Evolutionary conservation across 2,797 vertebrate species (phyloP).

Genomic region (Pristis pectinata): DNA sequence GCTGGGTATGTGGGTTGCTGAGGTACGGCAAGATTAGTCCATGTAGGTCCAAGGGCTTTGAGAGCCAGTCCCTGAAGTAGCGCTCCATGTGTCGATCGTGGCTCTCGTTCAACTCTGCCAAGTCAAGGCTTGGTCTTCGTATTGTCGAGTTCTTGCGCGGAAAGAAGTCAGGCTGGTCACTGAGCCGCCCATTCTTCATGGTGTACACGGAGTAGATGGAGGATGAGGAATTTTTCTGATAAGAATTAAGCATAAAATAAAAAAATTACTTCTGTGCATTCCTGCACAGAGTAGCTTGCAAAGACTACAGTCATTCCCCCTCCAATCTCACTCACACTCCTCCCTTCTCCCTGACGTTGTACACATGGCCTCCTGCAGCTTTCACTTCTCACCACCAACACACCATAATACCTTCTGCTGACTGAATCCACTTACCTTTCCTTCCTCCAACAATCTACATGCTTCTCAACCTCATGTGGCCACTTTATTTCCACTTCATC

Average conservation of each 20-base stretch:
- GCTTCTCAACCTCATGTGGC: background rate
- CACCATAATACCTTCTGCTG: background rate
- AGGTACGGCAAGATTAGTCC: constrained; percentile 73
- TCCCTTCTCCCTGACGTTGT: background rate
- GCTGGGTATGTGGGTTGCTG: constrained; percentile 70
- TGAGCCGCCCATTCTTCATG: constrained; percentile 68
- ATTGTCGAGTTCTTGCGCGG: constrained; percentile 76
- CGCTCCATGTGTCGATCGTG: constrained; percentile 65
- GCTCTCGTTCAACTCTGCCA: constrained; percentile 54
- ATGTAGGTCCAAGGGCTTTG: constrained; percentile 73
- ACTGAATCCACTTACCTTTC: background rate
- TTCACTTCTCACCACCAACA: background rate
- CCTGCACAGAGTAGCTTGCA: background rate
- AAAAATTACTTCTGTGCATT: background rate
- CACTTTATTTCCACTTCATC: background rate
- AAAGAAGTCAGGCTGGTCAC: constrained; percentile 58
- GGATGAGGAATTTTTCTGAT: constrained; percentile 82
- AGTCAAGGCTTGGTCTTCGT: constrained; percentile 65
- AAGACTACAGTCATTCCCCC: background rate
- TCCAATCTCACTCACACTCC: background rate
- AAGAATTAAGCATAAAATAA: constrained; percentile 34
- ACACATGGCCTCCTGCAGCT: background rate
- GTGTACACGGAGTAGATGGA: constrained; percentile 53
- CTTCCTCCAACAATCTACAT: background rate
- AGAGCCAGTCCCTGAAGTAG: constrained; percentile 77